Percentiles rank a stretch among this genome's conserved stretches.
phyloP scores from a whole-genome alignment of 1,140 invertebrate genomes.

The Araneus ventricosus region DNA sequence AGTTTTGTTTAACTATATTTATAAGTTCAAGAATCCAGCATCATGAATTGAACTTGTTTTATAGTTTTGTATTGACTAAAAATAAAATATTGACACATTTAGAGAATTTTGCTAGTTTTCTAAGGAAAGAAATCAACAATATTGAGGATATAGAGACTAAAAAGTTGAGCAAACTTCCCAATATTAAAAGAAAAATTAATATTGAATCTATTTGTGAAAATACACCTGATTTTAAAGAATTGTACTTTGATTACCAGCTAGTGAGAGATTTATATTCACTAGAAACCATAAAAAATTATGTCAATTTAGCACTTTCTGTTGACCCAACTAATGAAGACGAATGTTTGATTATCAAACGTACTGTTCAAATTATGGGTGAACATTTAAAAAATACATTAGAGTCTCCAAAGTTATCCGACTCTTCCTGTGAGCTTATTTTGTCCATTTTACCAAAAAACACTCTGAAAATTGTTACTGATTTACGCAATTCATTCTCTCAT shows the following conservation, averaged over 20 bases:
- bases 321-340: background rate
- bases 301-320: background rate
- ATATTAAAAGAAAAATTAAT: no score
- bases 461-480: background rate
- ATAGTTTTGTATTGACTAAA: background rate
- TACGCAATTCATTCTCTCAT: constrained; percentile 55
- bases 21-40: no score
- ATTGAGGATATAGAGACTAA: background rate
- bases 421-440: background rate
- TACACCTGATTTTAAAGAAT: background rate
- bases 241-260: constrained; percentile 31
- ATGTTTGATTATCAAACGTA: constrained; percentile 6
- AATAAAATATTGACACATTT: constrained; percentile 13
- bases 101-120: constrained; percentile 1
- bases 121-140: background rate
- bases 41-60: background rate
- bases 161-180: background rate
- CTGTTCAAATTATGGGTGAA: constrained; percentile 26
- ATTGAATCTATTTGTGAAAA: constrained; percentile 10
- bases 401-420: constrained; percentile 49
- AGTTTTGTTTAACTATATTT: constrained; percentile 30
- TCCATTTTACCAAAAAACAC: background rate
- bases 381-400: constrained; percentile 41
- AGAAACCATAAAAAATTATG: constrained; percentile 17
- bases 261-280: constrained; percentile 24